Evolutionary conservation across 2,888 invertebrate genomes (phyloP).

Genomic region (Synergus laeviventris): DNA sequence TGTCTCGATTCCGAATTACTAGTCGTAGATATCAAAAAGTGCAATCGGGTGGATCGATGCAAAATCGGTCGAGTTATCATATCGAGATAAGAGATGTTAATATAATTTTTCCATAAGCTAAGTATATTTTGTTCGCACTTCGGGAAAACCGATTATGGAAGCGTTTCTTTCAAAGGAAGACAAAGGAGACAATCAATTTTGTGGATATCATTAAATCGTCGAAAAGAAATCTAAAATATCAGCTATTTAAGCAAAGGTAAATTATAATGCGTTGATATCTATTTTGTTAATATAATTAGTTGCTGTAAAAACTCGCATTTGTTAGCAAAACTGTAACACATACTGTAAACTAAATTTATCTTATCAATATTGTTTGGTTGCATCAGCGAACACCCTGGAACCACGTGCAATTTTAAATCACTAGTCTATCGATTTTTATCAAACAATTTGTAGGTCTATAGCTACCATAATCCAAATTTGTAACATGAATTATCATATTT

Average conservation of each 20-base stretch:
- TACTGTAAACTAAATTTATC: slow-evolving; percentile 25
- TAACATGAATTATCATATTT: slow-evolving; percentile 72
- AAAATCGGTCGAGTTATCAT: slow-evolving; percentile 29
- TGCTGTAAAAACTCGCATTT: slow-evolving; percentile 43
- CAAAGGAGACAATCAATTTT: slow-evolving; percentile 67
- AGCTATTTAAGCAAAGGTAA: slow-evolving; percentile 35
- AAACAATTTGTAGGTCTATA: slow-evolving; percentile 64
- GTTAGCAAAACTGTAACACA: slow-evolving; percentile 43
- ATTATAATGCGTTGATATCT: slow-evolving; percentile 49
- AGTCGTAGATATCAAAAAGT: slow-evolving; percentile 25
- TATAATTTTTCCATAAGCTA: slow-evolving; percentile 26
- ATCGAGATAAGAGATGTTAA: slow-evolving; percentile 35
- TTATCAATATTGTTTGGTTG: slow-evolving; percentile 42
- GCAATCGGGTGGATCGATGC: slow-evolving; percentile 1
- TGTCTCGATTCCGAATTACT: slow-evolving; percentile 11
- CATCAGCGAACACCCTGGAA: slow-evolving; percentile 46
- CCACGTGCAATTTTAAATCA: slow-evolving; percentile 55
- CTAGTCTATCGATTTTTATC: slow-evolving; percentile 68
- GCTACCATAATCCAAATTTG: slow-evolving; percentile 69
- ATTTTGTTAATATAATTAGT: slow-evolving; percentile 49
- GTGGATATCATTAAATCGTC: slow-evolving; percentile 57
- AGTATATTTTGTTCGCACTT: slow-evolving; percentile 1
- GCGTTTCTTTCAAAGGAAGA: slow-evolving; percentile 38
- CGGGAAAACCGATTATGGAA: slow-evolving; percentile 16
- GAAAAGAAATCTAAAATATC: slow-evolving; percentile 47